Conservation (phyloP, 2,888 invertebrate species). For the Hedychridium roseum region DNA sequence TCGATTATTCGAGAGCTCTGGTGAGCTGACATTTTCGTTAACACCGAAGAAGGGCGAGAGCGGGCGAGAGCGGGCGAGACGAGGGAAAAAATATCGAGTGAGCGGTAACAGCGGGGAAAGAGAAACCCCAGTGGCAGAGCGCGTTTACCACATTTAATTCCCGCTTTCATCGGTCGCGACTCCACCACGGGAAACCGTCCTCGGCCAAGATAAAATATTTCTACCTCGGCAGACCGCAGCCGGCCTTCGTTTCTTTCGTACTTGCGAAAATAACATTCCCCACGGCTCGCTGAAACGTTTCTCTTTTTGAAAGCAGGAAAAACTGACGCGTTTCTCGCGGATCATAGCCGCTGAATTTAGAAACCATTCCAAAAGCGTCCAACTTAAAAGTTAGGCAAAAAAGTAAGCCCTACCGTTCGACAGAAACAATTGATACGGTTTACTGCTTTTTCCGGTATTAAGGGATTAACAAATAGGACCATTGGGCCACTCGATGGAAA, state of each 20-base stretch:
- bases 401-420: too few species aligned
- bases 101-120: conserved; percentile 1
- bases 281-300: background rate
- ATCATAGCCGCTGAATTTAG: background rate
- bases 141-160: conserved; percentile 32
- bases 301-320: background rate
- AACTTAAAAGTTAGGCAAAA: too few species aligned
- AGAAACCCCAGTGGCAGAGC: conserved; percentile 16
- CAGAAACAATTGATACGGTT: too few species aligned
- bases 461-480: too few species aligned
- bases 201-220: too few species aligned
- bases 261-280: too few species aligned
- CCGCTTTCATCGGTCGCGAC: conserved; percentile 10
- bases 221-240: background rate
- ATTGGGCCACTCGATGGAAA: too few species aligned
- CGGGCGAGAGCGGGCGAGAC: conserved; percentile 4
- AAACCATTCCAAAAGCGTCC: too few species aligned
- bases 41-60: conserved; percentile 1
- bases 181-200: background rate
- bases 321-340: background rate
- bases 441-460: too few species aligned
- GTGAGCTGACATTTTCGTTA: conserved; percentile 19
- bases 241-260: background rate
- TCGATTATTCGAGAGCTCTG: conserved; percentile 28
- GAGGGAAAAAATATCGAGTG: conserved; percentile 2